Conservation (phyloP, 2,797 vertebrate genomes). For the Tapera naevia region DNA sequence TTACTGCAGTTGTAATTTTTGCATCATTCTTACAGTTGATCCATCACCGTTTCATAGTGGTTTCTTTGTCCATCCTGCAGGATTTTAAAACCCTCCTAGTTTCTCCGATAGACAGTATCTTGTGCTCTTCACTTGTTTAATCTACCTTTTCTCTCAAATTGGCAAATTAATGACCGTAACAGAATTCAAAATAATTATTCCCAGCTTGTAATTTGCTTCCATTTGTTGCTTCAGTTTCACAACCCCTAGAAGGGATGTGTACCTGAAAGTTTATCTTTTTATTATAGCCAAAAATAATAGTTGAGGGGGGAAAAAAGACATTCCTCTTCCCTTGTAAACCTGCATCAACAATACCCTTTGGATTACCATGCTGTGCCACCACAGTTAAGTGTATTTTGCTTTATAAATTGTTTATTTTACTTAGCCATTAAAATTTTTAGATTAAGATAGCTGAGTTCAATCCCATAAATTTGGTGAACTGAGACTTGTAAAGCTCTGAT, state of each 20-base stretch:
- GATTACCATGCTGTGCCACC: background rate
- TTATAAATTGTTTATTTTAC: background rate
- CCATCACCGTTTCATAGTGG: background rate
- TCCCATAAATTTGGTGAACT: background rate
- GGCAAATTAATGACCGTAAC: background rate
- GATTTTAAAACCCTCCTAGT: background rate
- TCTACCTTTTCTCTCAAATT: background rate
- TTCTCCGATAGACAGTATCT: background rate
- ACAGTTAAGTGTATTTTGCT: background rate
- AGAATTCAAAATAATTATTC: background rate
- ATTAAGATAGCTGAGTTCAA: background rate
- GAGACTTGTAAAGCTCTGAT: background rate
- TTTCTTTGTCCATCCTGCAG: background rate
- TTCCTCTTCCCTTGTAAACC: background rate
- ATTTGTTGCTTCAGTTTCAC: background rate
- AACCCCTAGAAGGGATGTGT: background rate
- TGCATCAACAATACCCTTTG: background rate
- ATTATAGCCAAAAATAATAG: background rate
- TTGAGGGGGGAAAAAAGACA: background rate
- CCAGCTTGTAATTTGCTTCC: background rate
- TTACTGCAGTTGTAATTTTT: background rate
- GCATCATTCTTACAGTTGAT: background rate
- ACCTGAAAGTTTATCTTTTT: background rate
- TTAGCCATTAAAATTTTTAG: background rate
- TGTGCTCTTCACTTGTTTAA: background rate